These are phyloP conservation scores for Rhynchonycteris naso DNA, from an alignment of 2,797 vertebrate genomes.

Conservation along the genomic window DNA sequence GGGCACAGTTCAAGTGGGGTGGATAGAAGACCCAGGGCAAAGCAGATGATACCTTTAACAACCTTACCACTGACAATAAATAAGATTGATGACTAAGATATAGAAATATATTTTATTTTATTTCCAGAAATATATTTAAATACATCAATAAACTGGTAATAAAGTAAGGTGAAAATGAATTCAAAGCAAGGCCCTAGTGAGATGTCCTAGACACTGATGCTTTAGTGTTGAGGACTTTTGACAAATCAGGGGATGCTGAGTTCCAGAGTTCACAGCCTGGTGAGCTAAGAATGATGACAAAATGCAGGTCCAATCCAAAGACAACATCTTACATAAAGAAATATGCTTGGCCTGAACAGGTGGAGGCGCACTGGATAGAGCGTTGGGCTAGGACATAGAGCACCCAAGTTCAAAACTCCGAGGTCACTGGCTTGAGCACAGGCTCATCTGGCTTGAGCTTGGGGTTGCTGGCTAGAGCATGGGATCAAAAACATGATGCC, in stretches of 20 bases:
- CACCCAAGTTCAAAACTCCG: no score
- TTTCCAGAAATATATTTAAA: neutral
- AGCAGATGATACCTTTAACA: neutral
- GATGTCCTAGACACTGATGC: neutral
- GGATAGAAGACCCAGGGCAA: neutral
- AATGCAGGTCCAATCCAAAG: neutral
- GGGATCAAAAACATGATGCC: no score
- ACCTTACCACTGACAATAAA: neutral
- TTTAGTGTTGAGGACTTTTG: neutral
- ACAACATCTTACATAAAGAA: neutral
- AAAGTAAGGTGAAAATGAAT: slow-evolving; percentile 27
- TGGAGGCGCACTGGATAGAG: no score
- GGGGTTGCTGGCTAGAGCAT: no score
- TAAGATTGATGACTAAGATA: slow-evolving; percentile 15
- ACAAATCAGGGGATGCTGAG: neutral
- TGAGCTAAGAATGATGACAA: neutral
- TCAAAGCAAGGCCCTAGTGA: neutral
- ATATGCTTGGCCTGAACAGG: no score
- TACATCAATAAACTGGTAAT: neutral
- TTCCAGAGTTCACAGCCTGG: neutral
- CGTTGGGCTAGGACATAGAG: no score
- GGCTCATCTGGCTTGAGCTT: no score
- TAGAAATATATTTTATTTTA: neutral
- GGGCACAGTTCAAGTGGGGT: neutral
- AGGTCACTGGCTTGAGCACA: no score